A percentile compares a stretch with the other conserved stretches of the same genome.
Conservation (phyloP, 2,797 vertebrate genomes). For the Cygnus olor region DNA sequence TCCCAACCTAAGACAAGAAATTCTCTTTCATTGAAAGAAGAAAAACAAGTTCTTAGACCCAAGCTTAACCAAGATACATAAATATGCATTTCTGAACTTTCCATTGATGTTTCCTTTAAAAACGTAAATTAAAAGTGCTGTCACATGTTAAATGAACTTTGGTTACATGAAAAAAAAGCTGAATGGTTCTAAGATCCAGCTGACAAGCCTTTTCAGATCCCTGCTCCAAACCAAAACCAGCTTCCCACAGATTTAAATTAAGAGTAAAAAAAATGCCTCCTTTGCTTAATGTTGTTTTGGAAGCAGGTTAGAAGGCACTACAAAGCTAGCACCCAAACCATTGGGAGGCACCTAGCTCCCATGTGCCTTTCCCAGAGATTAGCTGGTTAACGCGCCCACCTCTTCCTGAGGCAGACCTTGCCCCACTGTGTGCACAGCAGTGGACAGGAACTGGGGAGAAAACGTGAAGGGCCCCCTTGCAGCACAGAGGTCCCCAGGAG, state of each 20-base stretch:
- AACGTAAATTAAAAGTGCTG: slow-evolving; percentile 14
- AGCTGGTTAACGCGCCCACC: not conserved
- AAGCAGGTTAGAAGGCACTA: not conserved
- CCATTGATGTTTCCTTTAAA: not conserved
- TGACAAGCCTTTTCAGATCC: slow-evolving; percentile 35
- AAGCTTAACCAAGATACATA: slow-evolving; percentile 9
- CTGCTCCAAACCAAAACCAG: slow-evolving; percentile 15
- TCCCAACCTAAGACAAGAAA: not conserved
- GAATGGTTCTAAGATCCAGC: not conserved
- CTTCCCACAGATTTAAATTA: slow-evolving; percentile 16
- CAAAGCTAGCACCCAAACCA: not conserved
- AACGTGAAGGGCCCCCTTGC: accelerated
- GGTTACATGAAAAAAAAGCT: not conserved
- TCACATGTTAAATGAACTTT: not conserved
- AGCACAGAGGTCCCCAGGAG: not conserved
- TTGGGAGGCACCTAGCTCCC: not conserved
- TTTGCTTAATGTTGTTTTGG: not conserved
- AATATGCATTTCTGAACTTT: slow-evolving; percentile 26
- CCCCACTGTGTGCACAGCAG: not conserved
- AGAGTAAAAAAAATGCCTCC: not conserved
- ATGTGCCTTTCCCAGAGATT: not conserved
- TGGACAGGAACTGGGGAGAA: not conserved
- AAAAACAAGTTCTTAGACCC: not conserved
- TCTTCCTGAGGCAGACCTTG: not conserved
- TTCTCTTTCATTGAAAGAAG: not conserved